Evolutionary conservation across 2,113 vertebrate genomes (phyloP).

Genomic region (Campylorhamphus procurvoides): DNA sequence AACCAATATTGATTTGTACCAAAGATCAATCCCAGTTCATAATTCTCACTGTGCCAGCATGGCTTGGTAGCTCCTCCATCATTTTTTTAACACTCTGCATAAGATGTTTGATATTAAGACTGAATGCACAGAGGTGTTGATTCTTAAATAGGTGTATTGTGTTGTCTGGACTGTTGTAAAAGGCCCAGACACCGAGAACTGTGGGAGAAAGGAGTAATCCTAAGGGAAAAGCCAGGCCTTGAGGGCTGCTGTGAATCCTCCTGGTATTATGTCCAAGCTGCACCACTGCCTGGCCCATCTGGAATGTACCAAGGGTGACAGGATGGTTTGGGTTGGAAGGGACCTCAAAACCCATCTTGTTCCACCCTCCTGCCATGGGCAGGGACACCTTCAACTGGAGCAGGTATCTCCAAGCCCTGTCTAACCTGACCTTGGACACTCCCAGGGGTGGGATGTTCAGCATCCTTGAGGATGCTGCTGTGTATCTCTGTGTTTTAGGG

Average conservation of each 20-base stretch:
- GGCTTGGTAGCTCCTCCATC: not conserved
- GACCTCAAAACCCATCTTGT: rapidly evolving
- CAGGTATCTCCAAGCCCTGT: not conserved
- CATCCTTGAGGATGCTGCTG: not conserved
- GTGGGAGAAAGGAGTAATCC: not conserved
- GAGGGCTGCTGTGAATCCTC: not conserved
- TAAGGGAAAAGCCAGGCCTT: not conserved
- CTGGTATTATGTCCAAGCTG: rapidly evolving
- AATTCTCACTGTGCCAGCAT: not conserved
- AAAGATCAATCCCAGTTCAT: slow-evolving; percentile 56
- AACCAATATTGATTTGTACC: slow-evolving; percentile 55
- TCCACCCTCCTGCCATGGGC: not conserved
- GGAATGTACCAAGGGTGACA: rapidly evolving
- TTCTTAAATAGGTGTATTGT: rapidly evolving
- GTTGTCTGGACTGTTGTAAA: not conserved
- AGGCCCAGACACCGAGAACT: rapidly evolving
- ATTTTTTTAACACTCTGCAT: not conserved
- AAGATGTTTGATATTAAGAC: not conserved
- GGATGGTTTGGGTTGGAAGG: not conserved
- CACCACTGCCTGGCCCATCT: not conserved
- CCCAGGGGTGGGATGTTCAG: not conserved
- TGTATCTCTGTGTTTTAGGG: rapidly evolving
- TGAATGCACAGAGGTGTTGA: rapidly evolving
- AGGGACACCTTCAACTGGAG: not conserved
- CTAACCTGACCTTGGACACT: rapidly evolving